Conservation (phyloP, 2,797 vertebrate species). For the Alosa sapidissima region DNA sequence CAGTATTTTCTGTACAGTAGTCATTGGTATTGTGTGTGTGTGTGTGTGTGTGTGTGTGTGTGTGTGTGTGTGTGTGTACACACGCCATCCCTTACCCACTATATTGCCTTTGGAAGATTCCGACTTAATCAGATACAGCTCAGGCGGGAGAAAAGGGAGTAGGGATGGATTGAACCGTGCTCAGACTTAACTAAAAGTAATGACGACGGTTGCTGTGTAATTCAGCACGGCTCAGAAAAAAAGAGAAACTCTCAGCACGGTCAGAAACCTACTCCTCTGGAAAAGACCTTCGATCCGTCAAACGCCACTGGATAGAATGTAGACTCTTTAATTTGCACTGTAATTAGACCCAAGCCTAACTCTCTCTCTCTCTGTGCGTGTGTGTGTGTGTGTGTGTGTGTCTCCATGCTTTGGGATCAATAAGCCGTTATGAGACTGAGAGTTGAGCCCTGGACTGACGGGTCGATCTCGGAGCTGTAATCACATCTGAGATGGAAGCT, state of each 20-base stretch:
- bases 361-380: conserved; percentile 31
- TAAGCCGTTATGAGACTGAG: conserved; percentile 67
- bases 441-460: conserved; percentile 44
- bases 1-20: neutral
- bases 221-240: conserved; percentile 30
- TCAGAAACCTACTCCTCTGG: conserved; percentile 37
- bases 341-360: conserved; percentile 55
- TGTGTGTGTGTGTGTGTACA: neutral
- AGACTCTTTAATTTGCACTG: conserved; percentile 63
- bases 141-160: neutral
- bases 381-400: conserved; percentile 39
- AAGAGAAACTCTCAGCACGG: neutral
- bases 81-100: neutral
- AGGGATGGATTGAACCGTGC: conserved; percentile 7
- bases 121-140: conserved; percentile 5
- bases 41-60: conserved; percentile 14
- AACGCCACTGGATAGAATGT: conserved; percentile 50
- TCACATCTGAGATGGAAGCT: conserved; percentile 63
- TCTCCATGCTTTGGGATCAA: conserved; percentile 60
- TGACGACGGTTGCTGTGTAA: neutral
- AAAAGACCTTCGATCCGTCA: conserved; percentile 54
- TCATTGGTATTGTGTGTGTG: neutral
- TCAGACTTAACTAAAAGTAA: conserved; percentile 40
- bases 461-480: conserved; percentile 66
- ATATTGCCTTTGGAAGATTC: neutral